Evolutionary conservation across 2,888 invertebrate genomes (phyloP).

Genomic region (Caenorhabditis parvicauda): DNA sequence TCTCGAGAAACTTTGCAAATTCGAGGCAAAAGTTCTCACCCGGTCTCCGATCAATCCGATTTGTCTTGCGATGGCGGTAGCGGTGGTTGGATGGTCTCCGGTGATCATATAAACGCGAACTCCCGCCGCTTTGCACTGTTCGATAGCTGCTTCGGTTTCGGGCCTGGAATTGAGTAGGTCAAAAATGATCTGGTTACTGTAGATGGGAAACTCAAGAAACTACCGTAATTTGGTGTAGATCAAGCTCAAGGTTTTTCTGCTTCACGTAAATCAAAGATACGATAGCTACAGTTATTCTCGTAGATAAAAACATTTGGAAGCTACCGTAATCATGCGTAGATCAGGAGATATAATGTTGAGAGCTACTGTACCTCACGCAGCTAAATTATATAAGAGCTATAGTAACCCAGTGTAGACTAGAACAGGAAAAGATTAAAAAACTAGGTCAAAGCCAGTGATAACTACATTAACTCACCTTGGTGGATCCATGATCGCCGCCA

Average conservation of each 20-base stretch:
- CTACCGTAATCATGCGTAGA: neutral
- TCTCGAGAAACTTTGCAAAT: too few species aligned
- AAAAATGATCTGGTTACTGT: neutral
- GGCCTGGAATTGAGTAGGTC: conserved; percentile 36
- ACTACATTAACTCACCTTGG: conserved; percentile 47
- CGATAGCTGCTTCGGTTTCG: conserved; percentile 56
- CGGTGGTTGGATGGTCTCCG: conserved; percentile 61
- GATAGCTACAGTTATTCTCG: neutral
- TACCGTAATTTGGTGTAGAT: too few species aligned
- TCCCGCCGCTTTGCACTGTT: conserved; percentile 59
- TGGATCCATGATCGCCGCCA: conserved; percentile 61
- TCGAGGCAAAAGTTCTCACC: too few species aligned
- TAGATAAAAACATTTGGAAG: neutral
- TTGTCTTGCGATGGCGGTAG: conserved; percentile 54
- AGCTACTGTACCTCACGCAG: too few species aligned
- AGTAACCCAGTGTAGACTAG: too few species aligned
- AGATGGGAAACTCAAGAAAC: too few species aligned
- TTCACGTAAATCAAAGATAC: too few species aligned
- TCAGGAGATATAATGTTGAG: too few species aligned
- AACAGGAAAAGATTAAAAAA: too few species aligned
- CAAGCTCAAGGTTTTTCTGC: too few species aligned
- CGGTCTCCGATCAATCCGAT: conserved; percentile 49
- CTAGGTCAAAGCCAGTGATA: neutral
- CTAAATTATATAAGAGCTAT: too few species aligned
- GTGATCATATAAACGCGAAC: conserved; percentile 60